Evolutionary conservation across 2,888 invertebrate genomes (phyloP).

Genomic region (Orchesellides sinensis): DNA sequence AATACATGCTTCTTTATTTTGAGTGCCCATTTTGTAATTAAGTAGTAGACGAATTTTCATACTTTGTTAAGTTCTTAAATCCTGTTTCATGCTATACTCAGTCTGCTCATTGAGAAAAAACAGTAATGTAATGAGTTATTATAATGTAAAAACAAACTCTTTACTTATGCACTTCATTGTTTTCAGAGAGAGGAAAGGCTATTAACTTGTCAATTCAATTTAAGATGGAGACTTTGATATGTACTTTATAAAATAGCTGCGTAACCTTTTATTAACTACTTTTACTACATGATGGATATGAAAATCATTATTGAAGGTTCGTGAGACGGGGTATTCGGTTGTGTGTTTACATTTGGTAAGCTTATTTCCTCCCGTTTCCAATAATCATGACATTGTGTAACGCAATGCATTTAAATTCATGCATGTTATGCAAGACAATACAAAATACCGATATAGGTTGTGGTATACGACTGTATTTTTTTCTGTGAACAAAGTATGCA

Average conservation of each 20-base stretch:
- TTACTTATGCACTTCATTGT: conserved; percentile 8
- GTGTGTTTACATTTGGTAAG: conserved; percentile 28
- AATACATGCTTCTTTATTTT: conserved; percentile 9
- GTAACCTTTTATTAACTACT: neutral
- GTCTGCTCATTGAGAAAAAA: neutral
- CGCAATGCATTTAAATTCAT: neutral
- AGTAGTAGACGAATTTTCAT: conserved; percentile 20
- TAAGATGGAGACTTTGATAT: conserved; percentile 45
- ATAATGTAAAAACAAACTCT: neutral
- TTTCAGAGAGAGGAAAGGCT: conserved; percentile 22
- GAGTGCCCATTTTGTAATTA: neutral
- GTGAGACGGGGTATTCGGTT: neutral
- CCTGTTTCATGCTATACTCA: conserved; percentile 27
- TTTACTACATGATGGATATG: neutral
- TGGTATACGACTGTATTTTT: too few species aligned
- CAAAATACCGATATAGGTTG: neutral
- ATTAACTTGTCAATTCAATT: conserved; percentile 52
- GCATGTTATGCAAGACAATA: neutral
- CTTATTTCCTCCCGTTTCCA: conserved; percentile 28
- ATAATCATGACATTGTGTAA: conserved; percentile 12
- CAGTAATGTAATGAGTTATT: neutral
- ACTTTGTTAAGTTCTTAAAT: conserved; percentile 33
- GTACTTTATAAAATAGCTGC: neutral
- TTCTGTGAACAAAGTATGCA: neutral
- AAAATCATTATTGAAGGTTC: neutral